Conservation (phyloP, 64 coral and sea anemone species). For the Porites lutea region DNA sequence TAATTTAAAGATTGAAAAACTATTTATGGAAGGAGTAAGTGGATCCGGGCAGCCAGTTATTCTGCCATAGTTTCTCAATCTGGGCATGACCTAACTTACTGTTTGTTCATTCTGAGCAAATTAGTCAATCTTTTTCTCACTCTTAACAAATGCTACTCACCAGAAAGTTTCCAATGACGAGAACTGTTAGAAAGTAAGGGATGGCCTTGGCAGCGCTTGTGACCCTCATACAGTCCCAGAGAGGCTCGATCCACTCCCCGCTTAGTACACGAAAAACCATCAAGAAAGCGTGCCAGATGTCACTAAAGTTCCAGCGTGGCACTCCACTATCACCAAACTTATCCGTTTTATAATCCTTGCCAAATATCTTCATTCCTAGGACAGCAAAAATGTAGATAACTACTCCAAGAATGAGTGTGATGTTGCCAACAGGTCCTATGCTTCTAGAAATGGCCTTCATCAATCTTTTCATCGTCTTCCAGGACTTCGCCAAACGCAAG, state of each 20-base stretch:
- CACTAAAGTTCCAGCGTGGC: slow-evolving; percentile 90
- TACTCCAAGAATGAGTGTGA: slow-evolving; percentile 76
- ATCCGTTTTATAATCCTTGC: slow-evolving; percentile 63
- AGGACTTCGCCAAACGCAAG: slow-evolving; percentile 78
- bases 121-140: too few species aligned
- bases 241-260: slow-evolving; percentile 89
- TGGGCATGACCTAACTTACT: too few species aligned
- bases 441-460: slow-evolving; percentile 71
- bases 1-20: too few species aligned
- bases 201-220: slow-evolving; percentile 34
- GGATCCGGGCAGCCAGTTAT: too few species aligned
- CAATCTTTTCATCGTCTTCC: slow-evolving; percentile 84
- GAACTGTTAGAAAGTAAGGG: slow-evolving; percentile 69
- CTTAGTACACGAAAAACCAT: slow-evolving; percentile 81
- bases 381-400: slow-evolving; percentile 90
- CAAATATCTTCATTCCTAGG: slow-evolving; percentile 79
- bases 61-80: too few species aligned
- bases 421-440: slow-evolving; percentile 73
- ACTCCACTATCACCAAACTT: slow-evolving; percentile 59
- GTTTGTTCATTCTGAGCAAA: too few species aligned
- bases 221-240: slow-evolving; percentile 90
- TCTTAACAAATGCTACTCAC: slow-evolving; percentile 41
- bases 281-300: slow-evolving; percentile 91
- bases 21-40: too few species aligned
- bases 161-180: slow-evolving; percentile 86